Percentiles rank a stretch among this genome's conserved stretches.
Conservation (phyloP, 2,113 vertebrate species). For the Aplodontia rufa region DNA sequence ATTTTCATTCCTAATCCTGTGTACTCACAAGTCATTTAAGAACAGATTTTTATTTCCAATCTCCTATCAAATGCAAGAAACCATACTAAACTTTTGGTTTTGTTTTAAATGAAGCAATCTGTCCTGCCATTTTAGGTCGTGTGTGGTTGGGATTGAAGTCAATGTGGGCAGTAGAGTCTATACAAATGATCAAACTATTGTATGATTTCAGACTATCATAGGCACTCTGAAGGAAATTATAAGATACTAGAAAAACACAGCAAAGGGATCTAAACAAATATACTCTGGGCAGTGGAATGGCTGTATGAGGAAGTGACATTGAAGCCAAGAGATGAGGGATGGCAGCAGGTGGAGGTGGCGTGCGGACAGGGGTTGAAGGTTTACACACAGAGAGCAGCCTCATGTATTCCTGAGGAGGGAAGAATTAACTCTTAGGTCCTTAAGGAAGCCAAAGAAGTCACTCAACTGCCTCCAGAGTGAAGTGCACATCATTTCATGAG, state of each 20-base stretch:
- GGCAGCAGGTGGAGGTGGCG: neutral
- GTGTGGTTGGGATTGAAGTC: neutral
- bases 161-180: neutral
- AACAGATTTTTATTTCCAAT: neutral
- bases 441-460: neutral
- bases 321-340: neutral
- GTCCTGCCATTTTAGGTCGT: neutral
- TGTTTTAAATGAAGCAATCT: neutral
- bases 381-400: neutral
- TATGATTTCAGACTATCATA: neutral
- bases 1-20: conserved; percentile 13
- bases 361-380: neutral
- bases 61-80: neutral
- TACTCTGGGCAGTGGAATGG: neutral
- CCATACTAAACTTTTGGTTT: neutral
- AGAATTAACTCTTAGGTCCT: neutral
- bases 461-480: neutral
- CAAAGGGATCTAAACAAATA: neutral
- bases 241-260: neutral
- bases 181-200: neutral
- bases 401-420: neutral
- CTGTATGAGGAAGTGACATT: neutral
- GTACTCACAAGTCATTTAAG: neutral
- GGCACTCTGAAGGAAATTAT: neutral
- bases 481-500: neutral